A percentile compares a stretch with the other conserved stretches of the same genome.
Evolutionary conservation across 1,140 invertebrate species (phyloP).

Genomic region (Amphibalanus amphitrite): DNA sequence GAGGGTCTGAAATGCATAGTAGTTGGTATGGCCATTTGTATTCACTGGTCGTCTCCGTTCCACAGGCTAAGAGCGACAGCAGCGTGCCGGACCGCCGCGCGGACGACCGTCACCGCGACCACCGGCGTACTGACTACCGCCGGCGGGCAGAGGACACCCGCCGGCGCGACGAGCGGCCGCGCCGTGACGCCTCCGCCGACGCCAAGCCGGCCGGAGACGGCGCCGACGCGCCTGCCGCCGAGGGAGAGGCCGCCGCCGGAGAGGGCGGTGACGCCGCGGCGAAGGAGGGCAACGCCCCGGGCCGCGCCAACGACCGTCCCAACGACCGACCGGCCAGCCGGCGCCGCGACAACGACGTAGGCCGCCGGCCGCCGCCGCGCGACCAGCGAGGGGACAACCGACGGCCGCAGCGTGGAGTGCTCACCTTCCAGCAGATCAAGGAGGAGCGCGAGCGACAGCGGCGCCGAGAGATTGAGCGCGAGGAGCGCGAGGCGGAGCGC

Average conservation of each 20-base stretch:
- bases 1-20: no score
- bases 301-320: not conserved
- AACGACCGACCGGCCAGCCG: slow-evolving; percentile 18
- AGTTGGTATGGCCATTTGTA: no score
- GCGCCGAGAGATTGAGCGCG: slow-evolving; percentile 11
- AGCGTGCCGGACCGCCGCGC: not conserved
- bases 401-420: slow-evolving; percentile 1
- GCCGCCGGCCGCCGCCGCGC: slow-evolving; percentile 7
- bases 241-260: not conserved
- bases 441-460: slow-evolving; percentile 15
- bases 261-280: not conserved
- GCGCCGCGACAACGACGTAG: slow-evolving; percentile 18
- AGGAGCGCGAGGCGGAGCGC: slow-evolving; percentile 13
- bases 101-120: slow-evolving; percentile 1
- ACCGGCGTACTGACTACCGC: not conserved
- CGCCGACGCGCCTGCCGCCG: not conserved
- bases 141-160: not conserved
- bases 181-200: not conserved
- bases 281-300: not conserved
- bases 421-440: slow-evolving; percentile 12
- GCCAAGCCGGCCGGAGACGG: not conserved
- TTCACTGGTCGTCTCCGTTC: slow-evolving; percentile 10
- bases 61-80: slow-evolving; percentile 11
- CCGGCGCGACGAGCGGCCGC: slow-evolving; percentile 1
- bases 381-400: not conserved